Conservation (phyloP, 2,888 invertebrate species). For the Lasioglossum pauxillum region DNA sequence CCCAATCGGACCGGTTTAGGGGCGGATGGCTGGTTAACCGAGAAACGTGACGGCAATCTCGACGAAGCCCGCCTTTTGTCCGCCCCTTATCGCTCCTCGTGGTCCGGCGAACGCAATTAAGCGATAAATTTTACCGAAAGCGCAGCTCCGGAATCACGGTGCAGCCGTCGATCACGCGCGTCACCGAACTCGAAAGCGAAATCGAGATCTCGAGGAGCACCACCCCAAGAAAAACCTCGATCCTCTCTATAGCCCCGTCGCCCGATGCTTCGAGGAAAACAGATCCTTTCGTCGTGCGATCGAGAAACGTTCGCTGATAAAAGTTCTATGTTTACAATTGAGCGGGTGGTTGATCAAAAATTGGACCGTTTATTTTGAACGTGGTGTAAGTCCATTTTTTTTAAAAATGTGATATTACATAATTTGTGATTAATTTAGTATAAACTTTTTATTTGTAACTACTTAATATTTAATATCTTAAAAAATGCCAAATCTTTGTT, state of each 20-base stretch:
- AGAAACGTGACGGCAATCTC: slow-evolving; percentile 67
- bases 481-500: too few relatives aligned
- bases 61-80: slow-evolving; percentile 61
- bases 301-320: not conserved
- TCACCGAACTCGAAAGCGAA: slow-evolving; percentile 24
- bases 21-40: slow-evolving; percentile 24
- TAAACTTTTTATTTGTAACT: too few relatives aligned
- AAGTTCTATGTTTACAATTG: too few relatives aligned
- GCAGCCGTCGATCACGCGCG: slow-evolving; percentile 54
- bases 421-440: too few relatives aligned
- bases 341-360: too few relatives aligned
- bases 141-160: slow-evolving; percentile 37
- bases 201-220: not conserved
- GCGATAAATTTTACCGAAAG: slow-evolving; percentile 66
- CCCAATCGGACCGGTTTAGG: slow-evolving; percentile 33
- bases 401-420: too few relatives aligned
- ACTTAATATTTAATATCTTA: too few relatives aligned
- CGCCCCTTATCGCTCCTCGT: slow-evolving; percentile 62
- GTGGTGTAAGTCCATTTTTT: too few relatives aligned
- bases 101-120: slow-evolving; percentile 66
- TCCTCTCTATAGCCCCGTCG: not conserved
- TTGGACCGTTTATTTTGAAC: too few relatives aligned
- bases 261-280: too few relatives aligned
- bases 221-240: not conserved
- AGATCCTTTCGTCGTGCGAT: not conserved